A percentile compares a stretch with the other conserved stretches of the same genome.
These are phyloP conservation scores for Panurus biarmicus DNA, from an alignment of 2,113 vertebrate species.

Conservation along the genomic window DNA sequence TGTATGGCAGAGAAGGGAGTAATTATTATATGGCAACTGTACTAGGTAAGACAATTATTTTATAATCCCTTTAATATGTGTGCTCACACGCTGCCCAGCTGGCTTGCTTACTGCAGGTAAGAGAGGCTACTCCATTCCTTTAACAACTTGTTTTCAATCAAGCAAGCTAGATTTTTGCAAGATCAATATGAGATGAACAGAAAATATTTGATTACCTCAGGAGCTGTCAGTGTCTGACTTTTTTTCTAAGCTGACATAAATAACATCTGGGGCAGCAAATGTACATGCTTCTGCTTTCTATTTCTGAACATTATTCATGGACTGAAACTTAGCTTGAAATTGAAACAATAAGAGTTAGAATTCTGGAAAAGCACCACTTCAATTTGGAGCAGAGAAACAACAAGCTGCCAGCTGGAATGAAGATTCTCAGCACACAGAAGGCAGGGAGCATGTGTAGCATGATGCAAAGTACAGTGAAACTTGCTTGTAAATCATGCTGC, in stretches of 20 bases:
- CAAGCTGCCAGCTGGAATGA: neutral
- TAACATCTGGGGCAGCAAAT: neutral
- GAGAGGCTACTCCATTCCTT: neutral
- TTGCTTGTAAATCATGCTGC: neutral
- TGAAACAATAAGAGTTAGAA: neutral
- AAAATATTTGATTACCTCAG: slow-evolving; percentile 2
- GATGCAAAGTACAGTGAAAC: neutral
- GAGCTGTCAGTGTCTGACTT: neutral
- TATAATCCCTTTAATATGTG: neutral
- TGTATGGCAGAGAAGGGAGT: neutral
- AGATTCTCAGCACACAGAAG: neutral
- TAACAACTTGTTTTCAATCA: neutral
- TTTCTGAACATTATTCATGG: neutral
- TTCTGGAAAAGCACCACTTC: neutral
- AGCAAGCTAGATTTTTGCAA: neutral
- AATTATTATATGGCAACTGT: neutral
- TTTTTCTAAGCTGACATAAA: neutral
- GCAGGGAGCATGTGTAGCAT: neutral
- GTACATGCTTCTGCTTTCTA: neutral
- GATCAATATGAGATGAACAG: slow-evolving; percentile 3
- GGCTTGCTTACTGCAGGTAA: neutral
- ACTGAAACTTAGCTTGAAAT: slow-evolving; percentile 6
- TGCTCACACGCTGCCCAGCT: neutral
- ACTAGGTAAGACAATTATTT: neutral
- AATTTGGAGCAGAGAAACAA: neutral